These are phyloP conservation scores for Onychomys torridus DNA, from an alignment of 2,797 vertebrate genomes.

Conservation along the genomic window DNA sequence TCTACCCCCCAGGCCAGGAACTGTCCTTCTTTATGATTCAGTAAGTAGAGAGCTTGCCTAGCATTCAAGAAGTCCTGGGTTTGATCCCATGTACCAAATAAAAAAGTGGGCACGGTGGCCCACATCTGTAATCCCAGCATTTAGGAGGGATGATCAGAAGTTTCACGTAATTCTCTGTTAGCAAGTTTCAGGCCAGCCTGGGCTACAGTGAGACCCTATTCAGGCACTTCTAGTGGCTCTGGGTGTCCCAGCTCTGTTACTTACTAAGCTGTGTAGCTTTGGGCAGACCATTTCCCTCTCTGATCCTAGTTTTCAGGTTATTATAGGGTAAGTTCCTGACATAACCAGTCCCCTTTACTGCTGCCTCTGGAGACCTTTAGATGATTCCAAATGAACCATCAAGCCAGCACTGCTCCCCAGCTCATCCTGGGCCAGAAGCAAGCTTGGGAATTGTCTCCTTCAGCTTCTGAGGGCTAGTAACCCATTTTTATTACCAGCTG, in stretches of 20 bases:
- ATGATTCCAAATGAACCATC: background rate
- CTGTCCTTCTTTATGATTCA: background rate
- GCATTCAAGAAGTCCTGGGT: background rate
- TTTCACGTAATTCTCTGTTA: background rate
- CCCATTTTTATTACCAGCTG: background rate
- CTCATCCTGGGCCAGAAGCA: background rate
- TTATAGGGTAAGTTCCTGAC: accelerated
- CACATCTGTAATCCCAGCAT: background rate
- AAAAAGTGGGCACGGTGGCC: background rate
- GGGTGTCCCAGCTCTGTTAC: background rate
- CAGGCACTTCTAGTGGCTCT: background rate
- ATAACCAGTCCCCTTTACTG: background rate
- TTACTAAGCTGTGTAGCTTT: background rate
- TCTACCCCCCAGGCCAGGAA: too few relatives aligned
- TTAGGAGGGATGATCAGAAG: background rate
- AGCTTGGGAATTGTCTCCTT: background rate
- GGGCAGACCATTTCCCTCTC: background rate
- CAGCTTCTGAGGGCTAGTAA: background rate
- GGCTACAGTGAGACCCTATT: background rate
- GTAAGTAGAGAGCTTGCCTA: background rate
- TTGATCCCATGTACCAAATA: background rate
- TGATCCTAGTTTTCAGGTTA: background rate
- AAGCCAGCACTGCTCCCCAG: background rate
- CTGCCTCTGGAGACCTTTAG: background rate
- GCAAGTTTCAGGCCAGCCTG: background rate